Evolutionary conservation across 2,797 vertebrate species (phyloP).

Genomic region (Carcharodon carcharias): DNA sequence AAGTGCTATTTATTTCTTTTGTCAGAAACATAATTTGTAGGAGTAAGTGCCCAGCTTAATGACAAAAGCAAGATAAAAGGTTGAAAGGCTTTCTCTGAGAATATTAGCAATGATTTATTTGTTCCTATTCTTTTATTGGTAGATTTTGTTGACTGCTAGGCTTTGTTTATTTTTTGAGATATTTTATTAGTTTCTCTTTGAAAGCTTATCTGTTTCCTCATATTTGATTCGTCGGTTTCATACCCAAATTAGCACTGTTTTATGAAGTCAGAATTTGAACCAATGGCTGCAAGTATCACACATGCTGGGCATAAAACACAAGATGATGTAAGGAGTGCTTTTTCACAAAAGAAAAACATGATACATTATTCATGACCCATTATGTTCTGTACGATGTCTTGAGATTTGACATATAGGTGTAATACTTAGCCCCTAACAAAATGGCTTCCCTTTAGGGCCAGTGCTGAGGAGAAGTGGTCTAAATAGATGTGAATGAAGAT

Average conservation of each 20-base stretch:
- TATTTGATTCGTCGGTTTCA: neutral
- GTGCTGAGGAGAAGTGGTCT: neutral
- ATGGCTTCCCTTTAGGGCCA: neutral
- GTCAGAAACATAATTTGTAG: neutral
- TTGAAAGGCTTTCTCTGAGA: neutral
- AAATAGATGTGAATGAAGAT: neutral
- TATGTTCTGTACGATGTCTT: neutral
- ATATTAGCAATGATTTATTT: neutral
- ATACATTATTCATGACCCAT: neutral
- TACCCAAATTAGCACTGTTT: neutral
- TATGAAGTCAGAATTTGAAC: neutral
- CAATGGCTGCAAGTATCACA: neutral
- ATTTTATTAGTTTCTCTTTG: neutral
- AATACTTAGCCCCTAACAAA: neutral
- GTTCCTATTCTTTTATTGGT: neutral
- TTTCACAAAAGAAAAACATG: neutral
- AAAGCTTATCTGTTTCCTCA: neutral
- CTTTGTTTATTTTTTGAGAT: neutral
- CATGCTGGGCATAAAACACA: neutral
- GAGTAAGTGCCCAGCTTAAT: neutral
- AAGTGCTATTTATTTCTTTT: neutral
- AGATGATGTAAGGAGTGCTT: neutral
- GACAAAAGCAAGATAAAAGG: neutral
- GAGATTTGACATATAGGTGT: neutral
- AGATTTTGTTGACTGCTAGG: neutral